Percentiles rank a stretch among this genome's conserved stretches.
phyloP scores from a whole-genome alignment of 2,797 vertebrate genomes.

The Synaphobranchus kaupii region DNA sequence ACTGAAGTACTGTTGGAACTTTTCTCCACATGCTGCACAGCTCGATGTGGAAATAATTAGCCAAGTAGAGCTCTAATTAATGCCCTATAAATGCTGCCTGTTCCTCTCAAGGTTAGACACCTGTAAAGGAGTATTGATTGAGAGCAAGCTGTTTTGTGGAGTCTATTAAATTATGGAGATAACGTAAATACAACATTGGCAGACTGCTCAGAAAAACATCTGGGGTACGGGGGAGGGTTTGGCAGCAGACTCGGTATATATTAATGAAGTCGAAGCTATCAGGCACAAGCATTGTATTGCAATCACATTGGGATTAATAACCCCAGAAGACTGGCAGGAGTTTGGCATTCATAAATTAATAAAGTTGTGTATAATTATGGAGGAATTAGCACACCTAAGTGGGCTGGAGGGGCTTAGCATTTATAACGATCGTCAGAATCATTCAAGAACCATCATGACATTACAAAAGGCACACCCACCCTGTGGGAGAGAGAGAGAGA shows the following conservation, averaged over 20 bases:
- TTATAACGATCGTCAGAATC: constrained; percentile 27
- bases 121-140: constrained; percentile 50
- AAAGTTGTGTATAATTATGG: constrained; percentile 8
- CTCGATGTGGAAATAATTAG: constrained; percentile 60
- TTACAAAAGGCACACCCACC: constrained; percentile 23
- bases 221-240: neutral
- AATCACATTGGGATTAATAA: constrained; percentile 3
- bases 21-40: neutral
- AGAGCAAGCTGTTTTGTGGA: constrained; percentile 38
- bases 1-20: neutral
- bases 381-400: constrained; percentile 7
- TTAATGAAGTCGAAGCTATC: constrained; percentile 13
- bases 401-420: neutral
- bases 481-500: neutral
- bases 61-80: constrained; percentile 67
- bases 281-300: neutral
- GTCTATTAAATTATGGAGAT: constrained; percentile 57
- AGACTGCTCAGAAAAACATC: constrained; percentile 35
- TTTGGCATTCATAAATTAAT: neutral
- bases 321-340: constrained; percentile 7
- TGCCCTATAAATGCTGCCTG: constrained; percentile 63
- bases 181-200: constrained; percentile 64
- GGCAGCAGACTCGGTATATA: neutral
- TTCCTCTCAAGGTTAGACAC: constrained; percentile 64
- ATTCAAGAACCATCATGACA: neutral